A percentile compares a stretch with the other conserved stretches of the same genome.
These are phyloP conservation scores for Glareola pratincola DNA, from an alignment of 2,113 vertebrate species.

Conservation along the genomic window DNA sequence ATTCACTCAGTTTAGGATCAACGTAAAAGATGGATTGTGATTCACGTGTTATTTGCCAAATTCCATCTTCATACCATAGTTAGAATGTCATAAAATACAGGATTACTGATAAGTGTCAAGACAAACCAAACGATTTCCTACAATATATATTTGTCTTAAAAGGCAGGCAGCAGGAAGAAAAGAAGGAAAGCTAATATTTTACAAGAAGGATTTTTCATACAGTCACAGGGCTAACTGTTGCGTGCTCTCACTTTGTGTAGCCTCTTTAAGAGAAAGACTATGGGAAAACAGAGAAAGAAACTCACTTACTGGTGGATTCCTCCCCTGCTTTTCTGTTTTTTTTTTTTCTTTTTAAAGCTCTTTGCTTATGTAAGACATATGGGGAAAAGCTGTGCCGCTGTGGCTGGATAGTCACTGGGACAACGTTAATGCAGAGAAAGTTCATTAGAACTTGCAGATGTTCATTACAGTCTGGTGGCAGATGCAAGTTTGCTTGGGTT, in stretches of 20 bases:
- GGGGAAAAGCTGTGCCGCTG: background rate
- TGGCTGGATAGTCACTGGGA: background rate
- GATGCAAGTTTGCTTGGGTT: background rate
- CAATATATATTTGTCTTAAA: background rate
- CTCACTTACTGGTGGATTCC: background rate
- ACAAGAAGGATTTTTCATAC: background rate
- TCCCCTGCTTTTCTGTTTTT: fast-evolving
- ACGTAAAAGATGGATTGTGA: background rate
- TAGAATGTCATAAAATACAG: background rate
- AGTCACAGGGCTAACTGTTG: background rate
- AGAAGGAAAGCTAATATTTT: background rate
- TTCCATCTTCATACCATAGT: background rate
- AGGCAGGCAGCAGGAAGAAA: background rate
- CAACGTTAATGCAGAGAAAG: background rate
- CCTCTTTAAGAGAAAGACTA: background rate
- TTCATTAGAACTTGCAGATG: too few species aligned
- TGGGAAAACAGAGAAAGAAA: background rate
- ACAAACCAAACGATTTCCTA: background rate
- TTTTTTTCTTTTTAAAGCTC: background rate
- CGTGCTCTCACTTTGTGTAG: background rate
- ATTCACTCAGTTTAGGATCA: background rate
- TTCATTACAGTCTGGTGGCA: background rate
- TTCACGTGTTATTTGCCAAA: background rate
- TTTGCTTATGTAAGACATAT: background rate
- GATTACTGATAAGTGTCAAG: background rate